Base-by-base conservation (phyloP, 2,797 vertebrate species). In the Helicolenus hilgendorfi region DNA sequence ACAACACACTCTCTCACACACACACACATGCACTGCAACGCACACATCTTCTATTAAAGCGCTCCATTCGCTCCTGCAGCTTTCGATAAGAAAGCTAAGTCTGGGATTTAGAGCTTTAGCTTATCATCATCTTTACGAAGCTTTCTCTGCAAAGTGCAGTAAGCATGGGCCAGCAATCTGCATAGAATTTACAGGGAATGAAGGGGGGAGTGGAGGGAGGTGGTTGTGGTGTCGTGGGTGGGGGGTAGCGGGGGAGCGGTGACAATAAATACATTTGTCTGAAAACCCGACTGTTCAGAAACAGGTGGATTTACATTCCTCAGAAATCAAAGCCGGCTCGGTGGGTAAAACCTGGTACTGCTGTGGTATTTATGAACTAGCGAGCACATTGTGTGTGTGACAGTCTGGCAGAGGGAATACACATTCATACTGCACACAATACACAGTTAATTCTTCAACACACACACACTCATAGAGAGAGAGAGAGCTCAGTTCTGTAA, bases 41-140 rank as follows among this genome's bases (percentile, higher is more conserved):
- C 88, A 88, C 88, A 94, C 83, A 92, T 90, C 91, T 95, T 94
- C 92, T 95, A 95, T 95, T 94, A 95, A 96, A 95, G 89, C 84
- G 76, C 91, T 93, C 91, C 87, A 70, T 92, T 95, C 88, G 84
- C 94, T 96, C 93, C 96, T 97, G 97, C 95, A 92, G 95, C 96
- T 96, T 93, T 95, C 77, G 97, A 97, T 97, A 97, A 98, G 96
- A 96, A 96, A 95, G 95, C 96, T 96, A 96, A 97, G 95, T 95
- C 97, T 94, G 92, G 97, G 97, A 98, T 98, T 97, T 97, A 95
- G 86, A 95, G 96, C 96, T 97, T 97, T 97, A 94, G 95, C 95
- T 97, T 97, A 97, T 97, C 95, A 84, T 96, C 96, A 97, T 97
- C 96, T 97, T 96, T 93, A 91, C 91, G 84, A 93, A 92, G 92